Evolutionary conservation across 1,140 invertebrate species (phyloP), one percentile per base, ranked within the genome.

Genomic region (Lepidurus arcticus): DNA sequence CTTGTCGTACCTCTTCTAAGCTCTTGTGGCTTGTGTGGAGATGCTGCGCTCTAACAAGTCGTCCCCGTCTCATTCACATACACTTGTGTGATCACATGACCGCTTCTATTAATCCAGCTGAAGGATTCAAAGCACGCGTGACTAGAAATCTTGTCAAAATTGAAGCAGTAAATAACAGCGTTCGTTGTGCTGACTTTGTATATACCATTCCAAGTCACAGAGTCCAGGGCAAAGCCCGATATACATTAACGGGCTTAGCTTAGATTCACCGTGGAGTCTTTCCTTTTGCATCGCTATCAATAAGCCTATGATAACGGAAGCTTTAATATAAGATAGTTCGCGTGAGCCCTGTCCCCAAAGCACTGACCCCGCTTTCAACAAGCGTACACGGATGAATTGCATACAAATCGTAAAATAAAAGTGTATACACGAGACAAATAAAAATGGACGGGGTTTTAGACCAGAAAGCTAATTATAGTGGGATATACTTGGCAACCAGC

Each of bases 401-500:
- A 7, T 1, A 65, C 4, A 65, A 65, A 65, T 65, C 53, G 8
- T 21, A 65, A 65, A 4, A 65, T n/a, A 65, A 11, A 21, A 13
- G 13, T n/a, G 21, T 13, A 65, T 65, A 7, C 21, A n/a, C 16
- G 53, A 7, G 21, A 21, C n/a, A 21, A 65, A 65, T 13, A 1
- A 4, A n/a, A 65, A 21, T 21, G 21, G 53, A 7, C 16, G 16
- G 53, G 53, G 16, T 65, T 65, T 21, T n/a, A 4, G 53, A n/a
- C 7, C 53, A 65, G 9, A 13, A 65, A 65, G 53, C 53, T 65
- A 65, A 65, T 78, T 75, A 78, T 47, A 78, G 78, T n/a, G 78
- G 78, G 44, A 78, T 74, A 75, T 13, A 44, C 73, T 83, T 83
- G 8, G 88, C 82, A 26, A 89, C 86, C 4, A 90, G 83, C 78